A percentile compares a stretch with the other conserved stretches of the same genome.
Conservation (phyloP, 2,888 invertebrate species). For the Leptinotarsa peninsularis region DNA sequence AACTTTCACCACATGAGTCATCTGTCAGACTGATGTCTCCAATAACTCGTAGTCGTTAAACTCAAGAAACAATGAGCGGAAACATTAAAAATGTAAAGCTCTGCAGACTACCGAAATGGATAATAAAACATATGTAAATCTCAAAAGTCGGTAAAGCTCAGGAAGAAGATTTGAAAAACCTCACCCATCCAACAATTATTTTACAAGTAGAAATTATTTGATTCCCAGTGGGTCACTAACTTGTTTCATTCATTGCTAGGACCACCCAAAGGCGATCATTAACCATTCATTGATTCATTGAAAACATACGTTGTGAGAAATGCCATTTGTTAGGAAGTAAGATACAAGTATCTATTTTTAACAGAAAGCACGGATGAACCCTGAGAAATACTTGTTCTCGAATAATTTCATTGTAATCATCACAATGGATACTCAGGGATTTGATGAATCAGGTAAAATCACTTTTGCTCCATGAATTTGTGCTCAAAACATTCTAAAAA, state of each 20-base stretch:
- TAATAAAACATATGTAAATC: conserved; percentile 46
- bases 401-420: no score
- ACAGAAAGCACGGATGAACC: no score
- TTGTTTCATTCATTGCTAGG: conserved; percentile 5
- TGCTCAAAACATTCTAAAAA: no score
- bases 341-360: no score
- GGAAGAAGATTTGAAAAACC: conserved; percentile 18
- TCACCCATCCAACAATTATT: conserved; percentile 26
- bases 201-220: conserved; percentile 28
- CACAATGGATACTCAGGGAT: no score
- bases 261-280: conserved; percentile 24
- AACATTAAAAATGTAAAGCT: conserved; percentile 41
- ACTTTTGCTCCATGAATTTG: no score
- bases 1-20: conserved; percentile 1
- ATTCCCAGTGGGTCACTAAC: conserved; percentile 18
- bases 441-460: no score
- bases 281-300: conserved; percentile 2
- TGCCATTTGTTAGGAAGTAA: no score
- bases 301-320: no score
- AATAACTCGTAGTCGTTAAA: conserved; percentile 4
- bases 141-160: conserved; percentile 20
- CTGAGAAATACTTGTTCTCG: no score
- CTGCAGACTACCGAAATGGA: conserved; percentile 31
- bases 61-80: conserved; percentile 26
- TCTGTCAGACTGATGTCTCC: not conserved